Base-by-base conservation (phyloP, 2,797 vertebrate species). In the Tenualosa thibaudeaui region DNA sequence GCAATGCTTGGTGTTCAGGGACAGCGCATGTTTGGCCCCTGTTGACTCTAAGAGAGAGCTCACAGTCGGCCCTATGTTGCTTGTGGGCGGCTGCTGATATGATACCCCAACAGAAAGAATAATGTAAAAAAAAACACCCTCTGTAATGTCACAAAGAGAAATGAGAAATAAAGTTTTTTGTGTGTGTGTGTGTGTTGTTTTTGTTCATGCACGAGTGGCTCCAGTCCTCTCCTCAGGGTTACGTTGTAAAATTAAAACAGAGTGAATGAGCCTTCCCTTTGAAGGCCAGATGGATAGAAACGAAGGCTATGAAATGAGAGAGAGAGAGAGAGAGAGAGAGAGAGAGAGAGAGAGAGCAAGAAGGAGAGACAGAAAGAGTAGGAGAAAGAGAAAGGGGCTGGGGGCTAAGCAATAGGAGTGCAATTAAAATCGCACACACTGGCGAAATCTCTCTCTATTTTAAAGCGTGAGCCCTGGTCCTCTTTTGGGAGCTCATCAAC, bases 401-500 rank as follows among this genome's bases (percentile, higher is more conserved):
- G 92, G 88, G 89, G 90, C 87, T 92, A 92, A 13, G 93, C 90
- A 90, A 94, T 93, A 93, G 91, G 93, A 94, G 92, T 84, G 93
- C 94, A 95, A 96, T 95, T 95, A 96, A 95, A 95, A 96, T 94
- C 94, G 94, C 94, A 95, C 93, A 95, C 93, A 95, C 93, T 93
- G 92, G 93, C 93, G 78, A 90, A 95, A 94, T 91, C 87, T 88
- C 89, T 90, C 91, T 90, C 92, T 94, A 68, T 54, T 95, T 95
- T 93, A 91, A 93, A 95, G 92, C 90, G 92, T 92, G 90, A 93
- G 92, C 92, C 88, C 86, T 89, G 89, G 91, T 93, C 92, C 91
- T 93, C 94, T 94, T 94, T 88, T 46, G 94, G 93, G 93, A 94
- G 93, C 93, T 94, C 93, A 93, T 94, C 93, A 94, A 92, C 92